Percentiles rank a stretch among this genome's conserved stretches.
These are phyloP conservation scores for Xiphophorus hellerii DNA, from an alignment of 2,113 vertebrate species.

Conservation along the genomic window DNA sequence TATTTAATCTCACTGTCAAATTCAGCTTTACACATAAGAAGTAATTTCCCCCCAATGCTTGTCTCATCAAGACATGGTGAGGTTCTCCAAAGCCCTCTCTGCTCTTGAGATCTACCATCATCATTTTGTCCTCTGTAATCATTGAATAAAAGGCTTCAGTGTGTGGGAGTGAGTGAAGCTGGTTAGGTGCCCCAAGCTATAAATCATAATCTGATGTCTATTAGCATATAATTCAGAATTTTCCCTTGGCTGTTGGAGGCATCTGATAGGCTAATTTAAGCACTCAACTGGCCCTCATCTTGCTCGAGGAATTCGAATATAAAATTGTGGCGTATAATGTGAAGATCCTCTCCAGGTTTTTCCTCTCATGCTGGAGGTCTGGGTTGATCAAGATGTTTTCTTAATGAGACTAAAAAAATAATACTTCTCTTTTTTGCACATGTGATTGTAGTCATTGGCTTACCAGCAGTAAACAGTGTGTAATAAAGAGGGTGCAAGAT, in stretches of 20 bases:
- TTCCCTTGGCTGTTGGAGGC: conserved; percentile 50
- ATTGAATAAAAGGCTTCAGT: conserved; percentile 44
- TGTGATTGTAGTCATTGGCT: no score
- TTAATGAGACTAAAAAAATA: conserved; percentile 7
- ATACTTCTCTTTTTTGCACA: not conserved
- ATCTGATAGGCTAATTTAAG: conserved; percentile 70
- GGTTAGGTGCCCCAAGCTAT: conserved; percentile 55
- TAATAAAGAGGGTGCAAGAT: no score
- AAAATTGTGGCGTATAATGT: conserved; percentile 46
- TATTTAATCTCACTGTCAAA: conserved; percentile 5
- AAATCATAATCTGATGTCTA: conserved; percentile 70
- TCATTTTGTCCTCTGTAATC: conserved; percentile 54
- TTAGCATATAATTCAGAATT: conserved; percentile 69
- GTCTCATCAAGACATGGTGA: conserved; percentile 45
- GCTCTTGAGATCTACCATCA: conserved; percentile 42
- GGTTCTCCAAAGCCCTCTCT: conserved; percentile 25
- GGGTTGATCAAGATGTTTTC: conserved; percentile 18
- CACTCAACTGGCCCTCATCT: conserved; percentile 58
- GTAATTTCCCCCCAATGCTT: conserved; percentile 49
- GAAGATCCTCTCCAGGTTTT: conserved; percentile 26
- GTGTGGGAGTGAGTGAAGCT: conserved; percentile 11
- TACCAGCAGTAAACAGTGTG: no score
- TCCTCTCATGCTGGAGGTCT: conserved; percentile 13
- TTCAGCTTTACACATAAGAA: conserved; percentile 8
- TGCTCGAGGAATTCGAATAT: conserved; percentile 48